phyloP scores from a whole-genome alignment of 2,888 invertebrate species.

The Limulus polyphemus region DNA sequence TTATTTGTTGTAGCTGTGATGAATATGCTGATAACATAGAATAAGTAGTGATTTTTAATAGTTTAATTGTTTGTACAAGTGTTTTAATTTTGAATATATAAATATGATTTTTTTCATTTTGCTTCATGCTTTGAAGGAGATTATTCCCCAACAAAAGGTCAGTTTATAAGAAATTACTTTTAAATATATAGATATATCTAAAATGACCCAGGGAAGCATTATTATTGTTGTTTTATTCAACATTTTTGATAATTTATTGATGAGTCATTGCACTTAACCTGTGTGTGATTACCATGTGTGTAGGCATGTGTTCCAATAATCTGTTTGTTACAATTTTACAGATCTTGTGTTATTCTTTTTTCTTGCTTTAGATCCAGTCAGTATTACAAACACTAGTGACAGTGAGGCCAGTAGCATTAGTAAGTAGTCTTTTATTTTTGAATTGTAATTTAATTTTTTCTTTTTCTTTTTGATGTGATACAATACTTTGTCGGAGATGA shows the following conservation, averaged over 20 bases:
- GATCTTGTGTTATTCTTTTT: not conserved
- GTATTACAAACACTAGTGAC: slow-evolving; percentile 25
- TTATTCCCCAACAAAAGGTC: slow-evolving; percentile 21
- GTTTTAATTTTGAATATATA: not conserved
- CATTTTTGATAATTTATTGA: too few relatives aligned
- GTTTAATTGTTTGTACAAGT: not conserved
- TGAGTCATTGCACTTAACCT: too few relatives aligned
- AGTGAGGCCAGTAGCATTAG: slow-evolving; percentile 27
- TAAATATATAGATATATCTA: not conserved
- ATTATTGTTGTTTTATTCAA: too few relatives aligned
- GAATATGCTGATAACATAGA: slow-evolving; percentile 3
- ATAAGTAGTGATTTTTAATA: slow-evolving; percentile 4
- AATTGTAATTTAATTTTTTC: too few relatives aligned
- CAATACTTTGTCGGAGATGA: too few relatives aligned
- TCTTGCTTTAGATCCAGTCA: slow-evolving; percentile 15
- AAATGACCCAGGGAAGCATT: too few relatives aligned
- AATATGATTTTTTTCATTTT: not conserved
- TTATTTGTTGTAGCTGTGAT: slow-evolving; percentile 1
- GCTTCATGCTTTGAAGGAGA: slow-evolving; percentile 10
- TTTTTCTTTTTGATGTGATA: too few relatives aligned
- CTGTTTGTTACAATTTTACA: not conserved
- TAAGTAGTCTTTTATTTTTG: slow-evolving; percentile 2
- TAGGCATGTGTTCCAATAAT: too few relatives aligned
- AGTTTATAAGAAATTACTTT: slow-evolving; percentile 6
- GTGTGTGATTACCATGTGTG: too few relatives aligned